These are phyloP conservation scores for Cirrhinus molitorella DNA, from an alignment of 2,797 vertebrate species.

Conservation along the genomic window DNA sequence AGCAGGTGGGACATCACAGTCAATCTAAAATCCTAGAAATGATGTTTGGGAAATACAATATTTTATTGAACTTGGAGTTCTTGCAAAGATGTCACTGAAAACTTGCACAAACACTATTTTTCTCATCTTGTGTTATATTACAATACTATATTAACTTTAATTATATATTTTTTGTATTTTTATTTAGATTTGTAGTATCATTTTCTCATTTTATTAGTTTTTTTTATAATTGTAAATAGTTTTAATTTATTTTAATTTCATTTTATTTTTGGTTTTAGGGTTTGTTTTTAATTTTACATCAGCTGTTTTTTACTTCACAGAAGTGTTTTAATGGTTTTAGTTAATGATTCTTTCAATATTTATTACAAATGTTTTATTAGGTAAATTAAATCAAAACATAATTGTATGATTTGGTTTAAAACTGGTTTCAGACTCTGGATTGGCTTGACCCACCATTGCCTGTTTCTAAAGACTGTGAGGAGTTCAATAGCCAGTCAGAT, in stretches of 20 bases:
- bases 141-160: too few species aligned
- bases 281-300: not conserved
- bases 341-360: not conserved
- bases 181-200: too few species aligned
- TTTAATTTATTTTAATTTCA: too few species aligned
- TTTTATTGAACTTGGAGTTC: too few species aligned
- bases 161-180: too few species aligned
- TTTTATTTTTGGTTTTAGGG: too few species aligned
- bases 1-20: slow-evolving; percentile 69
- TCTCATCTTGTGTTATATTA: too few species aligned
- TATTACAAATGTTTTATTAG: not conserved
- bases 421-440: slow-evolving; percentile 23
- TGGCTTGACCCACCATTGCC: slow-evolving; percentile 73
- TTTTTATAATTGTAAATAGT: not conserved
- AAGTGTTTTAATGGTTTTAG: not conserved
- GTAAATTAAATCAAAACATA: not conserved
- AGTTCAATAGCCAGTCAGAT: slow-evolving; percentile 72
- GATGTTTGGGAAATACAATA: not conserved
- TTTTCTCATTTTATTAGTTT: too few species aligned
- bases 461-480: slow-evolving; percentile 73
- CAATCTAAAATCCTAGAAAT: not conserved
- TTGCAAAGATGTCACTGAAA: too few species aligned
- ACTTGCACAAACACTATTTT: too few species aligned
- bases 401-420: not conserved
- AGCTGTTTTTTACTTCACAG: not conserved